Evolutionary conservation across 1,140 invertebrate genomes (phyloP), one percentile per base, ranked within the genome.

Genomic region (Chymomyza costata): DNA sequence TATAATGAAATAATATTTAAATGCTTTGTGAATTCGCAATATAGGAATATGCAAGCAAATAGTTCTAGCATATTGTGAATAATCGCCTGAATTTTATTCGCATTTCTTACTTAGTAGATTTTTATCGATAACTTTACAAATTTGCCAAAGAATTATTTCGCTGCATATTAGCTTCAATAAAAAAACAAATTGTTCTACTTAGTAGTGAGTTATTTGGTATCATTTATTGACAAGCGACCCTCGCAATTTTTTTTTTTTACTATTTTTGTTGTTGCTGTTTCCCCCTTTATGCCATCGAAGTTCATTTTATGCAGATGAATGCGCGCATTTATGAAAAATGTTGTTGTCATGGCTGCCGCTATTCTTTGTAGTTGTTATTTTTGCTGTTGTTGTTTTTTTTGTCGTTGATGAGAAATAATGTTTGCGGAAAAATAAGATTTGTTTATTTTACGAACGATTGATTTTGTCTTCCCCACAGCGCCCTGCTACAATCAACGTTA

Each of bases 361-460:
- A 16, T 31, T 53, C 59, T 31, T 49, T 71, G 35, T 58, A 58
- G 44, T 57, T 65, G 68, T 44, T 55, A 34, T 58, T 71, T 55
- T 39, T 52, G 51, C 48, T 60, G 51, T 53, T 54, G 55, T 53
- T 52, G n/a, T 13, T 49, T 34, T 31, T 54, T n/a, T n/a, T 32
- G 46, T 40, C 34, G 32, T 62, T 71, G 73, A 78, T 78, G 71
- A 78, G 64, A 78, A 80, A 80, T 80, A 80, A 80, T 80, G 73
- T 80, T 80, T 80, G 73, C 64, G 73, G 67, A 80, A 80, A 78
- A 80, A 80, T 80, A 80, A 80, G 73, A 80, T 80, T 80, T 80
- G 73, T 80, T 80, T 80, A 80, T 80, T 80, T 80, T 80, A 78
- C 73, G 67, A 80, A 73, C 73, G 73, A 80, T 80, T 80, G 73